Base-by-base conservation (phyloP, 2,888 invertebrate species). In the Drosophila maculinotata region DNA sequence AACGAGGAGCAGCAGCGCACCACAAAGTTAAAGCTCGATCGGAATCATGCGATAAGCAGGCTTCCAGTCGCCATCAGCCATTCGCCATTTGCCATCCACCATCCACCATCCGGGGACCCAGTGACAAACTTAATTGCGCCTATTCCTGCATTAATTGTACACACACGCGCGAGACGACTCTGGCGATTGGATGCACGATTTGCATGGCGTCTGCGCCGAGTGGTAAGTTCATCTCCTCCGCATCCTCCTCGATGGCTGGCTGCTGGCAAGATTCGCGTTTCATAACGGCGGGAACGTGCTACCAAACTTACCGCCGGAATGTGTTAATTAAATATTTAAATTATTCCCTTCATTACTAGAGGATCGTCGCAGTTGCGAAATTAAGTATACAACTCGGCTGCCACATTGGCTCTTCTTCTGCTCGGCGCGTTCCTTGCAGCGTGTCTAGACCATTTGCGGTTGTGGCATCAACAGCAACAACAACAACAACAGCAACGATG, bases 91-190 rank as follows among this genome's bases (percentile, higher is more conserved):
- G 52, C 17, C 20, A 20, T 20, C 2, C 17, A 12, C 14, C 20
- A 9, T 20, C 7, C n/a, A 7, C 38, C 38, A 17, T 31, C 20
- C 45, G 10, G 17, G 31, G 20, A 20, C 45, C 56, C 53, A 67
- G 86, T 79, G 84, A 83, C 83, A 87, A 83, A 82, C 85, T 87
- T 82, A 84, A 87, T 85, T 87, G 87, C 85, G 76, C 82, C 87
- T 87, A 87, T 84, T 87, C 76, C 76, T 82, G 83, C 87, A 85
- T 87, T 84, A 85, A 85, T 87, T 84, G 86, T 79, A 78, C 78
- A 82, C 82, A 84, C 87, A 87, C 85, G 85, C 82, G 83, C 79
- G 66, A 70, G 58, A 63, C 54, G 28, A 48, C 49, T 47, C 39
- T 47, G 28, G 25, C 38, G 76, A 72, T 64, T 57, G 48, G 51